Conservation (phyloP, 2,797 vertebrate species). For the Pristis pectinata region DNA sequence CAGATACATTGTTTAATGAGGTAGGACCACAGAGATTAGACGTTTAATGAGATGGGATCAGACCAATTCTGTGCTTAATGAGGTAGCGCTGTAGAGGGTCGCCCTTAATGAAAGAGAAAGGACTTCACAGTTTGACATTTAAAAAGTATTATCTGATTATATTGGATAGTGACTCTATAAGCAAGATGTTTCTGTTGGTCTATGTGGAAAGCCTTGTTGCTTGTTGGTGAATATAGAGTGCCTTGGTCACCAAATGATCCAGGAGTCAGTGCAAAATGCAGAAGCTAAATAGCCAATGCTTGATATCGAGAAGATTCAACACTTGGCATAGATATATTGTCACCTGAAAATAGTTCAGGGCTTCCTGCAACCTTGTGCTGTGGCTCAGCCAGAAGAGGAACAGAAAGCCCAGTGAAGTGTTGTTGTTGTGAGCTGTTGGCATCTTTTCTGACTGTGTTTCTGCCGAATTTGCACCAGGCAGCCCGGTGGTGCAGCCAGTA, state of each 20-base stretch:
- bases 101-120: conserved; percentile 15
- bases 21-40: conserved; percentile 23
- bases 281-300: too few relatives aligned
- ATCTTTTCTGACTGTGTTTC: not conserved
- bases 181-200: not conserved
- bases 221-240: not conserved
- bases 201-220: not conserved
- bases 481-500: too few relatives aligned
- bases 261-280: not conserved
- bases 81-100: conserved; percentile 1
- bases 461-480: not conserved
- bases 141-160: not conserved
- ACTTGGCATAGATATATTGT: not conserved
- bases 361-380: too few relatives aligned
- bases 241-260: not conserved
- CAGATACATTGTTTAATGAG: conserved; percentile 15
- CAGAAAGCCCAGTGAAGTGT: not conserved
- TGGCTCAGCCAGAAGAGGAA: not conserved
- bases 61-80: conserved; percentile 28
- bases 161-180: not conserved
- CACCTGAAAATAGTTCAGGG: not conserved
- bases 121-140: conserved; percentile 13
- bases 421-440: not conserved
- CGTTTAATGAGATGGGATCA: conserved; percentile 27
- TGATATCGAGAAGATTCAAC: not conserved